Conservation (phyloP, 2,797 vertebrate genomes). For the Hypotaenidia okinawae region DNA sequence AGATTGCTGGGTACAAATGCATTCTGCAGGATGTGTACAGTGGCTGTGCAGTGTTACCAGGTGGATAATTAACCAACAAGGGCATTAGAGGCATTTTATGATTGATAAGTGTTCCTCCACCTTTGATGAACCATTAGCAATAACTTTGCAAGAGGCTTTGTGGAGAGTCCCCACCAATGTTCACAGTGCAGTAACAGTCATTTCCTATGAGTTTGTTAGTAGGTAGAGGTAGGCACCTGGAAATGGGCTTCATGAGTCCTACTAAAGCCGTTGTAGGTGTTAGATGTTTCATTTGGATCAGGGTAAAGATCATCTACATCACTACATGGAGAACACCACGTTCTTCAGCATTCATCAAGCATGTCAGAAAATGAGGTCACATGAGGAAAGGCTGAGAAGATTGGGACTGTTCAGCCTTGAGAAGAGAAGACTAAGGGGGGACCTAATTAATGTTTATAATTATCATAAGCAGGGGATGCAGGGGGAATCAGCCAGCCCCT, state of each 20-base stretch:
- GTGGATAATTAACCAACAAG: background rate
- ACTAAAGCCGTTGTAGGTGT: rapidly evolving
- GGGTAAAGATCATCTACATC: background rate
- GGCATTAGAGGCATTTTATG: background rate
- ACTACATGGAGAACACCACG: rapidly evolving
- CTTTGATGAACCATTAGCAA: background rate
- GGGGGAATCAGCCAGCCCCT: too few relatives aligned
- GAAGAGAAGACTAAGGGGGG: too few relatives aligned
- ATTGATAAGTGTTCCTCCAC: background rate
- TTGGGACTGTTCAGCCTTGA: too few relatives aligned
- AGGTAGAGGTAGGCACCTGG: background rate
- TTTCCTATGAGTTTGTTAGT: background rate
- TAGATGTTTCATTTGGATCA: background rate
- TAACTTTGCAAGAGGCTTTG: background rate
- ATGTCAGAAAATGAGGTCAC: rapidly evolving
- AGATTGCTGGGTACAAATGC: background rate
- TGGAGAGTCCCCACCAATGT: background rate
- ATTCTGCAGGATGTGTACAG: too few relatives aligned
- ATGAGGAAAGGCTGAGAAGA: too few relatives aligned
- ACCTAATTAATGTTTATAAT: too few relatives aligned
- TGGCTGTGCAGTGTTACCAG: background rate
- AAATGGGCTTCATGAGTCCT: background rate
- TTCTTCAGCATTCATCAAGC: background rate
- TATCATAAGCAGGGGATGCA: too few relatives aligned
- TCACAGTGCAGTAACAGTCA: background rate